Conservation (phyloP, 2,797 vertebrate genomes). For the Hephaestus fuliginosus region DNA sequence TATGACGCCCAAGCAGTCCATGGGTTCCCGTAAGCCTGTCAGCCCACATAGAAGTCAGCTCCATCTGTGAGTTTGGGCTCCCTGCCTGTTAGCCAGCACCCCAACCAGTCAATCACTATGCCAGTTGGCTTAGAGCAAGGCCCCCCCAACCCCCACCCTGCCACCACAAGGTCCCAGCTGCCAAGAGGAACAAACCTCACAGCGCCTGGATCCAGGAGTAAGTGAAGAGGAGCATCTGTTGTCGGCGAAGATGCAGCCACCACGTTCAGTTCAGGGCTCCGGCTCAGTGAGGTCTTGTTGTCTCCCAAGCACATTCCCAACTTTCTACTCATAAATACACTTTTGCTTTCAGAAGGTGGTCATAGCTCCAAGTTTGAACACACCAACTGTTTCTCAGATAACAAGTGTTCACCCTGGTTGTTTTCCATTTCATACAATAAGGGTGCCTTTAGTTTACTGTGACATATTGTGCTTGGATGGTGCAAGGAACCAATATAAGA, state of each 20-base stretch:
- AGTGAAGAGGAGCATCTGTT: conserved; percentile 29
- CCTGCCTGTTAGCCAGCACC: conserved; percentile 32
- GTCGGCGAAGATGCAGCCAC: not conserved
- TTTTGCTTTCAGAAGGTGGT: not conserved
- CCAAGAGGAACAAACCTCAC: conserved; percentile 34
- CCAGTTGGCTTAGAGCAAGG: conserved; percentile 39
- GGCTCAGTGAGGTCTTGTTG: not conserved
- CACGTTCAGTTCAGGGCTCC: not conserved
- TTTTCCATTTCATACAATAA: not conserved
- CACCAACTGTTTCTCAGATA: not conserved
- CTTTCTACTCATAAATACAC: conserved; percentile 16
- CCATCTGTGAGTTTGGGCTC: conserved; percentile 50
- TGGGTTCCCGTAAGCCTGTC: conserved; percentile 6
- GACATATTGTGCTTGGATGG: not conserved
- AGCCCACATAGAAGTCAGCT: conserved; percentile 34
- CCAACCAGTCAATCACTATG: conserved; percentile 32
- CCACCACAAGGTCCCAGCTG: conserved; percentile 35
- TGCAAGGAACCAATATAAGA: not conserved
- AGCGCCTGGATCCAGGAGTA: not conserved
- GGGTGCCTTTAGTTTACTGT: not conserved
- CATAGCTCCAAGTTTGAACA: not conserved
- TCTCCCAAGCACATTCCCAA: not conserved
- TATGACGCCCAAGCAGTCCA: conserved; percentile 20
- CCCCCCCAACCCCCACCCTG: not conserved
- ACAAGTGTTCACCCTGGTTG: not conserved